Evolutionary conservation across 2,113 vertebrate species (phyloP).

Genomic region (Silurus asotus): DNA sequence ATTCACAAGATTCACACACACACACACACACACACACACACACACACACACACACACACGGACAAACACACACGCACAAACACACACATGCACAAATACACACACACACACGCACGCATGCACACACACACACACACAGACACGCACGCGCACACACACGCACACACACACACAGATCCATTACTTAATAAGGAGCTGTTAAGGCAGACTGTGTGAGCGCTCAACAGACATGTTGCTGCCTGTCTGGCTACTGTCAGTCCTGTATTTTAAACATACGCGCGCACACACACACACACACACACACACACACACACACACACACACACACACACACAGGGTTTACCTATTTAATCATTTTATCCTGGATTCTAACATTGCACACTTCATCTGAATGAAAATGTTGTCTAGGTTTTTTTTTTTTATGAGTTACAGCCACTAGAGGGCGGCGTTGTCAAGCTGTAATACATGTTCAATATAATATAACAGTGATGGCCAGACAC

Average conservation of each 20-base stretch:
- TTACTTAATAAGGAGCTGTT: slow-evolving; percentile 11
- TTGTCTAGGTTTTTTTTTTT: neutral
- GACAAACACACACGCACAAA: neutral
- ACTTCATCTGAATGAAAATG: neutral
- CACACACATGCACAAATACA: neutral
- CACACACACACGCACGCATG: neutral
- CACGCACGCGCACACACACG: neutral
- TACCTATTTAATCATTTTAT: neutral
- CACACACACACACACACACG: neutral
- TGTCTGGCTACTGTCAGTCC: slow-evolving; percentile 9
- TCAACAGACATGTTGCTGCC: slow-evolving; percentile 3
- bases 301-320: slow-evolving; percentile 2
- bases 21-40: neutral
- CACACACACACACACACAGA: neutral
- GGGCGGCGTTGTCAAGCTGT: neutral
- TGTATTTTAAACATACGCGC: neutral
- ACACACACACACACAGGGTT: neutral
- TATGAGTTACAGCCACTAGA: neutral
- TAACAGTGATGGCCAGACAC: neutral
- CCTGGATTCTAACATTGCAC: neutral
- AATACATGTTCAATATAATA: neutral
- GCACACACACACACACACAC: neutral
- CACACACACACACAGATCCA: neutral
- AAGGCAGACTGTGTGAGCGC: neutral
- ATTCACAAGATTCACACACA: neutral